phyloP scores from a whole-genome alignment of 2,797 vertebrate genomes.

The Tragopan temminckii region DNA sequence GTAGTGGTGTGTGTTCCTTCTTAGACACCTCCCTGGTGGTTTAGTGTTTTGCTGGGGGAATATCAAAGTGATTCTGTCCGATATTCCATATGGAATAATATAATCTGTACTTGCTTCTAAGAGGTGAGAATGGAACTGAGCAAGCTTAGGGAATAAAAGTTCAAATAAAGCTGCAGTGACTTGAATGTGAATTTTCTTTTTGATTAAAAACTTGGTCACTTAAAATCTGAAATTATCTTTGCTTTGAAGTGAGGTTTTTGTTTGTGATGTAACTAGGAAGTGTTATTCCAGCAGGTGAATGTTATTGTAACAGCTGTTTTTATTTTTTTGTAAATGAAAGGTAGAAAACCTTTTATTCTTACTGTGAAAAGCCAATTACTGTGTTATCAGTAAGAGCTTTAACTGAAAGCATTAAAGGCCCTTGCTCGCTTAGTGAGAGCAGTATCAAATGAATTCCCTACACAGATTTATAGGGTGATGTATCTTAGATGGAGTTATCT shows the following conservation, averaged over 20 bases:
- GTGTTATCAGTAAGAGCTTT: background rate
- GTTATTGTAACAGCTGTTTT: background rate
- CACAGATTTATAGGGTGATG: background rate
- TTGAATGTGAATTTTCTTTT: background rate
- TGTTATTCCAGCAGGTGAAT: background rate
- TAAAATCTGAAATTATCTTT: background rate
- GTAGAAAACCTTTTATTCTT: background rate
- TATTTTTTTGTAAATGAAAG: background rate
- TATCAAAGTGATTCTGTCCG: background rate
- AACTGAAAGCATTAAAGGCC: background rate
- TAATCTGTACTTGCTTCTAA: background rate
- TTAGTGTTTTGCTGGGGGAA: background rate
- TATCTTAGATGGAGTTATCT: background rate
- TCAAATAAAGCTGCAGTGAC: background rate
- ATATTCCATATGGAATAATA: background rate
- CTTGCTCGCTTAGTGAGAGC: background rate
- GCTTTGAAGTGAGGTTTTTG: conserved; percentile 11
- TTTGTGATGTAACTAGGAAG: background rate
- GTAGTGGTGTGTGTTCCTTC: background rate
- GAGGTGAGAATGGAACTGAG: background rate
- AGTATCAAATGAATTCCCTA: background rate
- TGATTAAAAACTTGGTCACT: background rate
- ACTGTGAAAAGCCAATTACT: background rate
- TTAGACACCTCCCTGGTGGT: background rate
- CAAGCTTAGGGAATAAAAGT: background rate